These are phyloP conservation scores for Azemiops feae DNA, from an alignment of 2,113 vertebrate species.

Conservation along the genomic window DNA sequence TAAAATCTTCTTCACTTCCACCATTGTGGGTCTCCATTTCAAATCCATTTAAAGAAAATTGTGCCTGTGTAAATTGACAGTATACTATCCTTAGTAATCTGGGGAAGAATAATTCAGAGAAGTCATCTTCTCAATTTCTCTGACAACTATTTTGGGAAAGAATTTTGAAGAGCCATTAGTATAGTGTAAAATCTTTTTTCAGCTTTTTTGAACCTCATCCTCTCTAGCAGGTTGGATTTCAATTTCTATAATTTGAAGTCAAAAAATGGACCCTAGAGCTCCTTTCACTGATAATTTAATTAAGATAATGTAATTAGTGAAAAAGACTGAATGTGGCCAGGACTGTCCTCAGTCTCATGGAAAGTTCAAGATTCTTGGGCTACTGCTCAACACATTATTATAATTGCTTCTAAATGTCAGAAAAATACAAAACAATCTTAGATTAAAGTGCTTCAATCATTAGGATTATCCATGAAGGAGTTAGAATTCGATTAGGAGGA, in stretches of 20 bases:
- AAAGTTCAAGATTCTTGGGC: not conserved
- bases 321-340: not conserved
- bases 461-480: conserved; percentile 46
- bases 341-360: not conserved
- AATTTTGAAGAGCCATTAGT: not conserved
- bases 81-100: not conserved
- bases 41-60: not conserved
- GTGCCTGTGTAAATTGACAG: not conserved
- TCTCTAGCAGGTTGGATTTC: not conserved
- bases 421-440: not conserved
- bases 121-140: not conserved
- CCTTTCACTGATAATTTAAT: not conserved
- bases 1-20: not conserved
- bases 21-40: not conserved
- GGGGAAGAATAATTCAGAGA: not conserved
- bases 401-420: not conserved
- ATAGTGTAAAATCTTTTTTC: not conserved
- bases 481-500: conserved; percentile 52
- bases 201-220: not conserved
- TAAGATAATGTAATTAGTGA: not conserved
- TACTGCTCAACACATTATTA: not conserved
- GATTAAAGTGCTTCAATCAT: not conserved
- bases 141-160: not conserved
- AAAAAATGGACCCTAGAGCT: not conserved
- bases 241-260: not conserved